These are phyloP conservation scores for Mallotus villosus DNA, from an alignment of 2,797 vertebrate species.

Conservation along the genomic window DNA sequence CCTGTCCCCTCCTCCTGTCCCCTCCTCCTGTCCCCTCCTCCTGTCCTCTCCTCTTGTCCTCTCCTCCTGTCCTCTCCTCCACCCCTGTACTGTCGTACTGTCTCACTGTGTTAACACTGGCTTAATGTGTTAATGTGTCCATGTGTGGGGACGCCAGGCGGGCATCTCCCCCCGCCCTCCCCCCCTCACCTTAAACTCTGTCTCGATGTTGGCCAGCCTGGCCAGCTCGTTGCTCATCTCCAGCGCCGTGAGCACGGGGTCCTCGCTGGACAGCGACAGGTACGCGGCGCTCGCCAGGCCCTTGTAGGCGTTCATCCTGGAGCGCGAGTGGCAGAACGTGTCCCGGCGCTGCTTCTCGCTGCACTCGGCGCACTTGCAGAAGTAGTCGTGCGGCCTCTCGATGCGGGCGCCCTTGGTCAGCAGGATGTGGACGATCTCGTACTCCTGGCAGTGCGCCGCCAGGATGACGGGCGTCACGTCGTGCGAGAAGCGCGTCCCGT, in stretches of 20 bases:
- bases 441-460: constrained; percentile 95
- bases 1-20: no score
- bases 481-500: constrained; percentile 93
- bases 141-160: not conserved
- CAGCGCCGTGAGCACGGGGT: constrained; percentile 91
- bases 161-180: not conserved
- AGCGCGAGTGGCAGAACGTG: constrained; percentile 93
- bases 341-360: constrained; percentile 88
- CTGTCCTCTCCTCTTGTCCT: no score
- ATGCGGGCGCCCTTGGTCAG: constrained; percentile 90
- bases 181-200: constrained; percentile 91
- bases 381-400: constrained; percentile 94
- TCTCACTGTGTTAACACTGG: no score
- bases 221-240: constrained; percentile 96
- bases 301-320: constrained; percentile 97
- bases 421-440: constrained; percentile 95
- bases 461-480: constrained; percentile 93
- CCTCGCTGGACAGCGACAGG: constrained; percentile 92
- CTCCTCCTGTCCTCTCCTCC: no score
- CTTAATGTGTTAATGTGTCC: not conserved
- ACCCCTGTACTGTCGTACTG: no score
- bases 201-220: constrained; percentile 96
- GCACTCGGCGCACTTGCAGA: constrained; percentile 92
- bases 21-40: no score
- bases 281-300: constrained; percentile 94